Percentiles rank a stretch among this genome's conserved stretches.
phyloP scores from a whole-genome alignment of 2,888 invertebrate genomes.

The Pinctada fucata region DNA sequence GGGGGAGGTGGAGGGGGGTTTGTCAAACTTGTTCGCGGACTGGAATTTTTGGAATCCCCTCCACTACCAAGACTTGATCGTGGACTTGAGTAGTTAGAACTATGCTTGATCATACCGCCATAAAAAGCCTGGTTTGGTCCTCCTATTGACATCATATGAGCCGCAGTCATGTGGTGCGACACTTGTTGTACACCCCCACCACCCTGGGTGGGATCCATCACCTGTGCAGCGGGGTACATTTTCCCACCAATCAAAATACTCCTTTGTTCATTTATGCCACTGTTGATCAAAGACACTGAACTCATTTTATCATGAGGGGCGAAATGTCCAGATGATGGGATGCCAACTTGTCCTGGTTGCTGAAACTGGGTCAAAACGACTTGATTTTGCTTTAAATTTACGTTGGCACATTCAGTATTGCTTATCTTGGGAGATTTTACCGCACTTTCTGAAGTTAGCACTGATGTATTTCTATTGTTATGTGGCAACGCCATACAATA shows the following conservation, averaged over 20 bases:
- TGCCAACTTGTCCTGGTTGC: no score
- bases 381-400: no score
- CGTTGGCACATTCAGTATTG: no score
- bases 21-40: conserved; percentile 67
- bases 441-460: neutral
- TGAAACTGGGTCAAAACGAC: no score
- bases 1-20: conserved; percentile 62
- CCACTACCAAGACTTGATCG: conserved; percentile 73
- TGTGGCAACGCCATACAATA: conserved; percentile 7
- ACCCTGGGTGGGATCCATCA: conserved; percentile 27
- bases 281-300: conserved; percentile 1
- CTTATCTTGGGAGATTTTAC: no score
- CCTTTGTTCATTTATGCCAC: conserved; percentile 41
- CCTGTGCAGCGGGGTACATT: conserved; percentile 55
- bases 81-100: conserved; percentile 70
- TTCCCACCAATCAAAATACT: conserved; percentile 61
- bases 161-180: conserved; percentile 28
- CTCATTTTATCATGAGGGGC: neutral
- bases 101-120: conserved; percentile 36
- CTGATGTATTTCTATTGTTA: conserved; percentile 7
- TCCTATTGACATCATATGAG: conserved; percentile 34
- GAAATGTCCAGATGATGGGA: no score
- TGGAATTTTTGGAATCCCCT: conserved; percentile 70
- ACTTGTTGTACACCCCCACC: conserved; percentile 23
- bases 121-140: conserved; percentile 45